Percentiles rank a stretch among this genome's conserved stretches.
Evolutionary conservation across 2,888 invertebrate species (phyloP).

Genomic region (Cremastobaeus sp.): DNA sequence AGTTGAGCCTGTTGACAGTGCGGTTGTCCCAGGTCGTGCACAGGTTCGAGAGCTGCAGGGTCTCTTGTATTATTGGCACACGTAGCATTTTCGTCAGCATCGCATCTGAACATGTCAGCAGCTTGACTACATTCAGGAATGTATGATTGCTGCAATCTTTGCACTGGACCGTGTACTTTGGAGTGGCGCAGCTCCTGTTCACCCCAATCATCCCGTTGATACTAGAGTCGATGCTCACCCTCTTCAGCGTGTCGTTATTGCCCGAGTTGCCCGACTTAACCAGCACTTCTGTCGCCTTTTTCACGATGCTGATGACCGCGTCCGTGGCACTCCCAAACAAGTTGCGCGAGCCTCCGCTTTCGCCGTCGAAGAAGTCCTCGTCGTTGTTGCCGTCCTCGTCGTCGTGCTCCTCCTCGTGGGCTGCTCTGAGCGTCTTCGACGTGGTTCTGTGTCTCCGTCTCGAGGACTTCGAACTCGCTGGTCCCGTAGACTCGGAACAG

Average conservation of each 20-base stretch:
- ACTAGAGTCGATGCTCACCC: conserved; percentile 67
- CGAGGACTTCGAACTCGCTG: conserved; percentile 93
- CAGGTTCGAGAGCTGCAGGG: conserved; percentile 78
- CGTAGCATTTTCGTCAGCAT: conserved; percentile 82
- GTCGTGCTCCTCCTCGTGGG: conserved; percentile 76
- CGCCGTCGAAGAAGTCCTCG: conserved; percentile 79
- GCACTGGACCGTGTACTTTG: conserved; percentile 85
- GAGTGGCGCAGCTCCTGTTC: conserved; percentile 82
- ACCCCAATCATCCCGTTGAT: conserved; percentile 65
- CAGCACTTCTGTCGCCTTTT: conserved; percentile 92
- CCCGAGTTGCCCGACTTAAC: conserved; percentile 83
- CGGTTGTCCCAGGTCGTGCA: conserved; percentile 19
- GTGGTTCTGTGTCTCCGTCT: conserved; percentile 87
- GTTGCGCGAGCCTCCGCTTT: conserved; percentile 82
- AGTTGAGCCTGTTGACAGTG: conserved; percentile 65
- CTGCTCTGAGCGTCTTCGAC: conserved; percentile 75
- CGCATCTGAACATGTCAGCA: conserved; percentile 85
- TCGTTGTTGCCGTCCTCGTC: conserved; percentile 82
- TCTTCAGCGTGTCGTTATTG: conserved; percentile 81
- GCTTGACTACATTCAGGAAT: conserved; percentile 85
- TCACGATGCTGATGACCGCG: conserved; percentile 94
- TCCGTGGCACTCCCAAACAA: conserved; percentile 92
- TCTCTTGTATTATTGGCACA: conserved; percentile 81
- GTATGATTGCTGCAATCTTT: conserved; percentile 85
- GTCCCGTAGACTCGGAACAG: conserved; percentile 95